Percentiles rank a stretch among this genome's conserved stretches.
These are phyloP conservation scores for Ophthalmolycus amberensis DNA, from an alignment of 2,113 vertebrate genomes.

Conservation along the genomic window DNA sequence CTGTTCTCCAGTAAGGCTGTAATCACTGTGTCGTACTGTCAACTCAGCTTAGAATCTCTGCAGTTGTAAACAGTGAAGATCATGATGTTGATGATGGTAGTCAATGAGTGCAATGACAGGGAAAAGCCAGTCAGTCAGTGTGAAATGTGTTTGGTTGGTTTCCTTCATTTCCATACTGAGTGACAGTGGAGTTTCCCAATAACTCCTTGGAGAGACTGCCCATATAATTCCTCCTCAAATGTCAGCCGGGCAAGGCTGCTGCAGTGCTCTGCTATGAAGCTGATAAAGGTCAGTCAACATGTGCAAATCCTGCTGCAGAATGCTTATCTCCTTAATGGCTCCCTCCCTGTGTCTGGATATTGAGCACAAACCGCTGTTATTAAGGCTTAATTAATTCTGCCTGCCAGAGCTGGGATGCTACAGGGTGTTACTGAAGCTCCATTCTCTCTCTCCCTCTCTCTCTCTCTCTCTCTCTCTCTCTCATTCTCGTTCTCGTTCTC, in stretches of 20 bases:
- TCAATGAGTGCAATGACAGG: constrained; percentile 29
- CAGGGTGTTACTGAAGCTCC: constrained; percentile 27
- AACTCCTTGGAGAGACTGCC: constrained; percentile 32
- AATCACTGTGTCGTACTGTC: constrained; percentile 27
- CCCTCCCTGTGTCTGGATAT: constrained; percentile 31
- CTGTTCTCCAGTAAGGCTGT: constrained; percentile 1
- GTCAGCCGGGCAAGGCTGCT: constrained; percentile 43
- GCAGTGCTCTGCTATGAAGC: constrained; percentile 54
- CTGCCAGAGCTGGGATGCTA: constrained; percentile 32
- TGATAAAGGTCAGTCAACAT: constrained; percentile 67
- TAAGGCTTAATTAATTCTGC: constrained; percentile 58
- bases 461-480: constrained; percentile 9
- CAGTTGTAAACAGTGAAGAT: constrained; percentile 33
- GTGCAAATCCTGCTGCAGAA: constrained; percentile 60
- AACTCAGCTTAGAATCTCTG: constrained; percentile 3
- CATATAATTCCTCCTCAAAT: constrained; percentile 46
- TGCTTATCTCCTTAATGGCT: constrained; percentile 68
- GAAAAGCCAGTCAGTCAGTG: constrained; percentile 29
- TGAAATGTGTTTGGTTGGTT: constrained; percentile 19
- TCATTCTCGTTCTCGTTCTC: constrained; percentile 24
- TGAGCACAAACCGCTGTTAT: constrained; percentile 36
- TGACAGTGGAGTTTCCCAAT: constrained; percentile 27
- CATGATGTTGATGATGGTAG: constrained; percentile 40
- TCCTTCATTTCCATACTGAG: constrained; percentile 39
- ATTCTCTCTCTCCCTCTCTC: constrained; percentile 32